Evolutionary conservation across 2,113 vertebrate genomes (phyloP), one percentile per base, ranked within the genome.

Genomic region (Echinops telfairi): DNA sequence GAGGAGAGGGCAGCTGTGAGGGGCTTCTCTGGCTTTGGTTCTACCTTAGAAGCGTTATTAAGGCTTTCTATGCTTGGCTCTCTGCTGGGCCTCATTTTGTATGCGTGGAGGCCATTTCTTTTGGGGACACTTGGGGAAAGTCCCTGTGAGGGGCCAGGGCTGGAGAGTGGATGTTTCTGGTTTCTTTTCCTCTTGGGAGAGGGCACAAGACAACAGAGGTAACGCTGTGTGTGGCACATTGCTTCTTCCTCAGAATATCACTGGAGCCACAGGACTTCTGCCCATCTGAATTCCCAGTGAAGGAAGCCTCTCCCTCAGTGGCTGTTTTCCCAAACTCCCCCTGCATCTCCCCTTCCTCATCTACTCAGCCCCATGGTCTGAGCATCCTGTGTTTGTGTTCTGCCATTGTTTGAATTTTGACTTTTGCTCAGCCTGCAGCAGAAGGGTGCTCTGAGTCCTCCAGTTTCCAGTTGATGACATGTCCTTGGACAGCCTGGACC

Each of bases 1-100:
- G 99, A 99, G 7, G 99, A 99, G 94, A 99, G 99, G 99, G 99
- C 99, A 31, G 99, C 99, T 16, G 99, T 99, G 89, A 99, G 99
- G 99, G 99, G 99, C 29, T 99, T 99, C 97, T 99, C 99, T 58
- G 99, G 99, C 7, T 99, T 99, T 0, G 99, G 99, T 83, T 99
- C 99, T 1, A 98, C 99, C 70, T n/a, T 99, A 99, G 98, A 99
- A 99, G 98, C 98, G 92, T 95, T 98, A 99, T 98, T 99, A 98
- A 99, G 95, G 70, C 96, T 84, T 92, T 97, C 90, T 22, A 60
- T 95, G 90, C 70, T 88, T 95, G 94, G 92, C 96, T 86, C 85
- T 95, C 79, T 92, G 80, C 75, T 94, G 89, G 96, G 94, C 95
- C 91, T 97, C 94, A 95, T 60, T 95, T 38, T 93, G 93, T 94